phyloP scores from a whole-genome alignment of 2,113 vertebrate genomes.

The Pipa parva region DNA sequence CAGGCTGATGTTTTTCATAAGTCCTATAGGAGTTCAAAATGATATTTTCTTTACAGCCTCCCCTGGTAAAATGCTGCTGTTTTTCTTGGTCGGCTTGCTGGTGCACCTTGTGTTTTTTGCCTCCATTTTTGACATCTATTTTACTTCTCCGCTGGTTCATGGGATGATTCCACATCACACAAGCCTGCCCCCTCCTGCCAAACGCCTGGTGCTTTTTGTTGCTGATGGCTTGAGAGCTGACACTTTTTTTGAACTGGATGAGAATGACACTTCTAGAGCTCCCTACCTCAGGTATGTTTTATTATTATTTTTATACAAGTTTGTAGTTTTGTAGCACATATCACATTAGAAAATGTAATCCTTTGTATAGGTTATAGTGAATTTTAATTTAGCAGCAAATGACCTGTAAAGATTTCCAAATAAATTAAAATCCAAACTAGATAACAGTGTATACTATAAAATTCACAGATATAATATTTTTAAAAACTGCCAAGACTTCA shows the following conservation, averaged over 20 bases:
- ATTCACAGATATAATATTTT: too few species aligned
- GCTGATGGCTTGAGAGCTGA: conserved; percentile 91
- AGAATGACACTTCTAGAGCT: conserved; percentile 58
- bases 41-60: neutral
- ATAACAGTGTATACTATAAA: too few species aligned
- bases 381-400: too few species aligned
- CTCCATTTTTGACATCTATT: conserved; percentile 97
- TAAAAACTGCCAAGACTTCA: too few species aligned
- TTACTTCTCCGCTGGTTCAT: conserved; percentile 92
- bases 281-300: conserved; percentile 80
- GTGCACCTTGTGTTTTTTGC: conserved; percentile 87
- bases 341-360: too few species aligned
- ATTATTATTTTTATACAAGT: too few species aligned
- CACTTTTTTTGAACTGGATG: conserved; percentile 67
- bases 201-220: conserved; percentile 81
- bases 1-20: too few species aligned
- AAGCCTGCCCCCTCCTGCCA: conserved; percentile 72
- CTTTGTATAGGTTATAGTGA: too few species aligned
- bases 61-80: conserved; percentile 55
- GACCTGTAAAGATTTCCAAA: too few species aligned
- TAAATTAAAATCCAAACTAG: too few species aligned
- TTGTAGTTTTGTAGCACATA: too few species aligned
- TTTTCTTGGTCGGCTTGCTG: conserved; percentile 75
- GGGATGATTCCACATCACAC: conserved; percentile 83
- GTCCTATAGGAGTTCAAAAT: too few species aligned